phyloP scores from a whole-genome alignment of 2,888 invertebrate species.

The Drosophila subsilvestris region DNA sequence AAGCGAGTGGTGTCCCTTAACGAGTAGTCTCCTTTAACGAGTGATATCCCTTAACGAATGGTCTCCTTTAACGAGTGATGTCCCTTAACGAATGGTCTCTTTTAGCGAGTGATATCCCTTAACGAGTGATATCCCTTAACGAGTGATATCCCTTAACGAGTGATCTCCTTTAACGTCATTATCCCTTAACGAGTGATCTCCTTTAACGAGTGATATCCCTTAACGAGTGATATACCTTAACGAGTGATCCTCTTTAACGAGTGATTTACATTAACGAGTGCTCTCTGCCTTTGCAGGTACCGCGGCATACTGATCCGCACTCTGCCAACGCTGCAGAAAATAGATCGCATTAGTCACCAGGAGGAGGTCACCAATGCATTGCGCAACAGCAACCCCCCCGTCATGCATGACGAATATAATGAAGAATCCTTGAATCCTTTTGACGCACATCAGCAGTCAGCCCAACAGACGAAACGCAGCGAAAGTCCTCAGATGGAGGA shows the following conservation, averaged over 20 bases:
- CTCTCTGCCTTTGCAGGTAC: not conserved
- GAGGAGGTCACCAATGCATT: not conserved
- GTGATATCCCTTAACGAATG: not conserved
- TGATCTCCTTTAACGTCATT: not conserved
- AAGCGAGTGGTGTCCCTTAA: too few relatives aligned
- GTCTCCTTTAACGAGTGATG: not conserved
- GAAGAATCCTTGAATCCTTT: not conserved
- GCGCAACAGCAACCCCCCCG: fast-evolving
- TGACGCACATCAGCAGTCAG: not conserved
- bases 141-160: not conserved
- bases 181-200: not conserved
- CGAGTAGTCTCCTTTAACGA: not conserved
- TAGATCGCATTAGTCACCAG: not conserved
- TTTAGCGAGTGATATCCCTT: too few relatives aligned
- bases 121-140: not conserved
- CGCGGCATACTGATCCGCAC: not conserved
- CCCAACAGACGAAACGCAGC: not conserved
- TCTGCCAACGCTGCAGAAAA: not conserved
- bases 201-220: not conserved
- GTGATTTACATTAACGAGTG: not conserved
- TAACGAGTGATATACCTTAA: not conserved
- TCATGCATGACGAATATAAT: too few relatives aligned
- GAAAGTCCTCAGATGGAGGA: not conserved
- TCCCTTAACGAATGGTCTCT: not conserved
- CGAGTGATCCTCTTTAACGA: not conserved